phyloP scores from a whole-genome alignment of 30 jellyfish, hydroid and myxozoan genomes.

The Aurelia aurita complex sp. Pacific region DNA sequence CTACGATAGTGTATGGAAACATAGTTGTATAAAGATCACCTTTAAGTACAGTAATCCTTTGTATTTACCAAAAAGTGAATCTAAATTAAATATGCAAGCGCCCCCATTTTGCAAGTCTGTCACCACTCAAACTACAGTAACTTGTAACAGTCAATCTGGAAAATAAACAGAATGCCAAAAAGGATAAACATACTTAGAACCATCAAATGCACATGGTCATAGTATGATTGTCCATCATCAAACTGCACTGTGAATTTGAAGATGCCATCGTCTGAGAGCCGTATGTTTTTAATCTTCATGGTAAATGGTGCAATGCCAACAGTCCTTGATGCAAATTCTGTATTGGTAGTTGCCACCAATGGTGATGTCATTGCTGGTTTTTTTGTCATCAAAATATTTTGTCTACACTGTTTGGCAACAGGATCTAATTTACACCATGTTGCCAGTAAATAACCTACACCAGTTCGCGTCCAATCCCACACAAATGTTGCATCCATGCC shows the following conservation, averaged over 20 bases:
- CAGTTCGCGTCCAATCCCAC: constrained; percentile 50
- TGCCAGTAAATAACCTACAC: constrained; percentile 15
- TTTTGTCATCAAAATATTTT: constrained; percentile 39
- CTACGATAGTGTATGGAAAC: no score
- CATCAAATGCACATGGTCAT: constrained; percentile 44
- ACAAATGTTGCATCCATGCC: constrained; percentile 58
- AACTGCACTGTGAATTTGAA: constrained; percentile 24
- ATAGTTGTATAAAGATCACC: no score
- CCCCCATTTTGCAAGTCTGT: neutral
- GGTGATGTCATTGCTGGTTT: constrained; percentile 11
- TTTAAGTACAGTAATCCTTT: no score
- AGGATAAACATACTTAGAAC: constrained; percentile 48
- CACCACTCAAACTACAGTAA: neutral
- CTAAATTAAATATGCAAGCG: no score
- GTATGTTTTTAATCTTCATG: constrained; percentile 45
- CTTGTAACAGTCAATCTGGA: neutral
- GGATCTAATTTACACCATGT: constrained; percentile 57
- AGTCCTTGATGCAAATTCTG: constrained; percentile 53
- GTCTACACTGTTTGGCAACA: constrained; percentile 16
- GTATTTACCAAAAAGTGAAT: no score
- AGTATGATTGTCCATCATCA: constrained; percentile 22
- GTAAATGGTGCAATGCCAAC: constrained; percentile 27
- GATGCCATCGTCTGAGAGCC: constrained; percentile 61
- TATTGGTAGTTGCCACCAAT: constrained; percentile 8
- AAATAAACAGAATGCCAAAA: neutral